phyloP scores from a whole-genome alignment of 2,888 invertebrate genomes.

The Hemithea aestivaria region DNA sequence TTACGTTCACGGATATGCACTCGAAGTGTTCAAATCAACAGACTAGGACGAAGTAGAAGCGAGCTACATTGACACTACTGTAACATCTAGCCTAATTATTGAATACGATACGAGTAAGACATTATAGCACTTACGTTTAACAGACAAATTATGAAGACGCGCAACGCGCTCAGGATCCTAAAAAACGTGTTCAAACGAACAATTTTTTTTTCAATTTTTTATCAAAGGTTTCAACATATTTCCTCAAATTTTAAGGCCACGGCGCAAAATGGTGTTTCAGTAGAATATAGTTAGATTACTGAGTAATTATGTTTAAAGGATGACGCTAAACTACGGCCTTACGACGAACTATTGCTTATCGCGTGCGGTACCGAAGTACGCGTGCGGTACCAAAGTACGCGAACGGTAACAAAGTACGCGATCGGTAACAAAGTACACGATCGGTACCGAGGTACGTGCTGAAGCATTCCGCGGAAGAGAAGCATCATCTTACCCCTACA shows the following conservation, averaged over 20 bases:
- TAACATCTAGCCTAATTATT: conserved; percentile 67
- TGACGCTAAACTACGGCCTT: conserved; percentile 64
- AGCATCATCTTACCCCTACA: conserved; percentile 49
- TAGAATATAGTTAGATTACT: conserved; percentile 69
- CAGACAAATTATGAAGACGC: conserved; percentile 27
- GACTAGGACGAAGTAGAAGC: conserved; percentile 68
- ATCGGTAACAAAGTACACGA: no score
- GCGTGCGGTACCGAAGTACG: conserved; percentile 17
- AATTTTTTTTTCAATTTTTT: conserved; percentile 47
- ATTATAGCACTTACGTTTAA: conserved; percentile 56
- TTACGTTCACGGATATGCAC: conserved; percentile 75
- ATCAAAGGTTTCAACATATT: conserved; percentile 68
- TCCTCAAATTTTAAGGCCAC: conserved; percentile 76
- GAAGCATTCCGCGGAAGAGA: conserved; percentile 20
- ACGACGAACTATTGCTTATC: conserved; percentile 37
- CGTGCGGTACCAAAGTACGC: no score
- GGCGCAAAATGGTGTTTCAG: conserved; percentile 78
- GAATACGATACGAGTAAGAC: conserved; percentile 46
- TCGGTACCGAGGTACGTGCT: conserved; percentile 10
- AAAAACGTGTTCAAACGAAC: conserved; percentile 48
- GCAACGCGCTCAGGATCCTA: conserved; percentile 22
- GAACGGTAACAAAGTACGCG: no score
- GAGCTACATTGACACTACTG: conserved; percentile 59
- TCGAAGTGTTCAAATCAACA: conserved; percentile 62
- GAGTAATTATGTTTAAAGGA: conserved; percentile 54